These are phyloP conservation scores for Chaetogeoica ovagalla DNA, from an alignment of 2,888 invertebrate species.

Conservation along the genomic window DNA sequence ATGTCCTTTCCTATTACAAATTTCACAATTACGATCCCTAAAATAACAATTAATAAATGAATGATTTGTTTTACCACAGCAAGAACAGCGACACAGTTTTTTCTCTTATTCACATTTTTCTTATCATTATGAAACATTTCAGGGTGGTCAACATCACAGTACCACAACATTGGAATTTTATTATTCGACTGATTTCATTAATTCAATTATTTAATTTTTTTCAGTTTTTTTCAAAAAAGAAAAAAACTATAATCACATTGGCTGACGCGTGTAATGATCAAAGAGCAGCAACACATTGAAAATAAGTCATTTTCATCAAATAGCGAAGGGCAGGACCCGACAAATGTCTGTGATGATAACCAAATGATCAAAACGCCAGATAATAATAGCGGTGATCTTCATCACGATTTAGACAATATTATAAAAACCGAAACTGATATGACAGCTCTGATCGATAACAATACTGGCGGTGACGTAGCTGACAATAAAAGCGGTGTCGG, in stretches of 20 bases:
- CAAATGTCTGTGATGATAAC: slow-evolving; percentile 23
- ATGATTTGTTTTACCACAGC: slow-evolving; percentile 4
- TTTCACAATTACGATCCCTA: slow-evolving; percentile 8
- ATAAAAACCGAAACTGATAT: slow-evolving; percentile 43
- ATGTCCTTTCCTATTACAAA: slow-evolving; percentile 32
- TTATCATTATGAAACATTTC: no score
- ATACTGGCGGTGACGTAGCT: slow-evolving; percentile 3
- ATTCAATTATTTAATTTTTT: background rate
- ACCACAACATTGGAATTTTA: background rate
- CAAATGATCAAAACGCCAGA: slow-evolving; percentile 48
- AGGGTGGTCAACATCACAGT: no score
- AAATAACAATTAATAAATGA: slow-evolving; percentile 8
- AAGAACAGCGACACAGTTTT: no score
- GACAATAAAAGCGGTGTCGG: slow-evolving; percentile 34
- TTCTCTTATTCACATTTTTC: no score
- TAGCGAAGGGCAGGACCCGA: slow-evolving; percentile 11
- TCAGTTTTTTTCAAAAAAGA: slow-evolving; percentile 6
- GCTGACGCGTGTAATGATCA: slow-evolving; percentile 44
- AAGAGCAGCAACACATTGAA: slow-evolving; percentile 40
- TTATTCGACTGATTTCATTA: background rate
- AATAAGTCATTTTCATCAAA: slow-evolving; percentile 29
- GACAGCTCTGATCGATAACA: slow-evolving; percentile 41
- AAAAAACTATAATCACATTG: slow-evolving; percentile 3
- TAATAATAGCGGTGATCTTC: slow-evolving; percentile 31
- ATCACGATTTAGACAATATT: slow-evolving; percentile 41